Evolutionary conservation across 2,888 invertebrate species (phyloP), one percentile per base, ranked within the genome.

Genomic region (Strigamia maritima): DNA sequence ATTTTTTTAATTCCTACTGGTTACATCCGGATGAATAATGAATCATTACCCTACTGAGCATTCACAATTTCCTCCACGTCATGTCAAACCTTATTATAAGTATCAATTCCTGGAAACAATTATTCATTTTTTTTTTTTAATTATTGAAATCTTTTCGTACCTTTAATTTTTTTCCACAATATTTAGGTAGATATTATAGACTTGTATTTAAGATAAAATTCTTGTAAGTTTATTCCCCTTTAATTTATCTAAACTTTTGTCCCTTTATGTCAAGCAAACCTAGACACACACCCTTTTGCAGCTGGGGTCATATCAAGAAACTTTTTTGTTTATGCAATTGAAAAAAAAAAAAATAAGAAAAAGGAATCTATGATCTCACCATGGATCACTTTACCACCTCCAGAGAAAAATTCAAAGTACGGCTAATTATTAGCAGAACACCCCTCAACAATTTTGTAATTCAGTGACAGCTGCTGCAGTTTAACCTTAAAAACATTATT

Each of bases 221-320:
- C 54, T 54, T 2, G 16, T 0, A 26, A 70, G 70, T 70, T 70
- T 70, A 70, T 70, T 70, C 70, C 70, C 70, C 70, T 70, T 28
- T 10, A 70, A 28, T 3, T 70, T 28, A 70, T 14, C 70, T 70
- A 28, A 8, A 24, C 24, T 70, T 65, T 70, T 70, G 28, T 70
- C 28, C 70, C 26, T 70, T 28, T 54, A n/a, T 54, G 54, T 4
- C 54, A 54, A 19, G n/a, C 16, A 54, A 44, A 54, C 54, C 54
- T 54, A 54, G 70, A 70, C 26, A 70, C 70, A 70, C 26, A 70
- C 70, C 70, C 70, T 28, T 70, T 26, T 70, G 70, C 70, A 70
- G 70, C 70, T 70, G 70, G 19, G 54, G 54, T 54, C 54, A 54
- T 2, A 44, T 12, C 44, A 16, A 3, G 54, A 54, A 54, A 54